These are phyloP conservation scores for Hippocampus kuda DNA, from an alignment of 2,797 vertebrate genomes.

Conservation along the genomic window DNA sequence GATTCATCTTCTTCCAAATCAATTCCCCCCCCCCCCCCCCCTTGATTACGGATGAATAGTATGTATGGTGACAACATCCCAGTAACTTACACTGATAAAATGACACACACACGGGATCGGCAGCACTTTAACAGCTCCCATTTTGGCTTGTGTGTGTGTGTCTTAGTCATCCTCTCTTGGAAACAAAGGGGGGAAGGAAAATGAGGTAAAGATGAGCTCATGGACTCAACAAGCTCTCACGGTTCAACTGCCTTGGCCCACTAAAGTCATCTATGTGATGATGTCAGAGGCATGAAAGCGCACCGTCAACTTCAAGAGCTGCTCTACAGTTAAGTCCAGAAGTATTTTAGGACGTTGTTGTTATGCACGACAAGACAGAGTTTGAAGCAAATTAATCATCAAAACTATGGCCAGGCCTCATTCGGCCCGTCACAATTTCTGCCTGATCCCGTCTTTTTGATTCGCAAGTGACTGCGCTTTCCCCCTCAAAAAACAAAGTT, in stretches of 20 bases:
- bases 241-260: conserved; percentile 31
- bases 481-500: no score
- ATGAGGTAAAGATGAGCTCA: conserved; percentile 61
- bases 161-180: conserved; percentile 51
- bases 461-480: no score
- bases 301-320: neutral
- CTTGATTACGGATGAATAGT: neutral
- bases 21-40: neutral
- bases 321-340: neutral
- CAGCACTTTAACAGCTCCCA: conserved; percentile 1
- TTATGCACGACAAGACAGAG: neutral
- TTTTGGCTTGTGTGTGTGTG: conserved; percentile 13
- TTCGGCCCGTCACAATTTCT: no score
- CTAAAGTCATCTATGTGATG: conserved; percentile 19
- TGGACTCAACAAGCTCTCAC: conserved; percentile 33
- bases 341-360: neutral
- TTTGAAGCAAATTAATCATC: neutral
- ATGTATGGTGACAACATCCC: neutral
- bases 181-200: conserved; percentile 33
- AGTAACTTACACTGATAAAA: conserved; percentile 21
- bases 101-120: conserved; percentile 5
- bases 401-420: neutral
- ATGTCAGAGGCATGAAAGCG: conserved; percentile 17
- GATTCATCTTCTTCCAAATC: neutral
- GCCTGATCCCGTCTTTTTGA: no score